These are phyloP conservation scores for Melanophora roralis DNA, from an alignment of 2,888 invertebrate genomes.

Conservation along the genomic window DNA sequence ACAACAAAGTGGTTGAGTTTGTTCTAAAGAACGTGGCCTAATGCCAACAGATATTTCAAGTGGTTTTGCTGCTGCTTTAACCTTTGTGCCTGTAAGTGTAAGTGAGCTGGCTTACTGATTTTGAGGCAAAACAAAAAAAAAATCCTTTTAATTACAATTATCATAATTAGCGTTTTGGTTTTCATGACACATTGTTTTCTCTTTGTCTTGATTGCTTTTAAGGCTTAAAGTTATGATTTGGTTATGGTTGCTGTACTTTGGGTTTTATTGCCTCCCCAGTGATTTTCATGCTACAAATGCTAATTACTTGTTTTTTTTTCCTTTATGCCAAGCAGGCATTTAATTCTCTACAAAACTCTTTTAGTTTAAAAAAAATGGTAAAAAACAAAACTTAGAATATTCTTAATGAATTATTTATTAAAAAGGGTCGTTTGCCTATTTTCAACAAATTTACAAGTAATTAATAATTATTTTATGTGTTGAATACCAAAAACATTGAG, in stretches of 20 bases:
- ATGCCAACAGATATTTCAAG: not conserved
- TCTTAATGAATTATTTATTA: not conserved
- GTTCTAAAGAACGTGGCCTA: not conserved
- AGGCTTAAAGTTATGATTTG: slow-evolving; percentile 6
- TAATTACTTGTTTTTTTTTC: slow-evolving; percentile 68
- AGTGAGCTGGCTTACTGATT: not conserved
- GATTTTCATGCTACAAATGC: slow-evolving; percentile 63
- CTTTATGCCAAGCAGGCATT: slow-evolving; percentile 71
- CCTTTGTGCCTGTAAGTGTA: slow-evolving; percentile 6
- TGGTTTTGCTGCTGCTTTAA: slow-evolving; percentile 9
- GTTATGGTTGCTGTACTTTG: not conserved
- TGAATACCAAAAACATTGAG: not conserved
- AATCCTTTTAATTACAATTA: slow-evolving; percentile 53
- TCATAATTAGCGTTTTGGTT: slow-evolving; percentile 55
- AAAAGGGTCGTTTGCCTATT: not conserved
- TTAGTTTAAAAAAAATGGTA: not conserved
- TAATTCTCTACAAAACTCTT: slow-evolving; percentile 25
- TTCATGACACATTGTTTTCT: slow-evolving; percentile 27
- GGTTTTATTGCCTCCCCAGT: not conserved
- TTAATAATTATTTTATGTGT: slow-evolving; percentile 11
- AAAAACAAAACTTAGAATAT: not conserved
- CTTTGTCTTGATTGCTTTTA: not conserved
- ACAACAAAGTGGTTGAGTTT: slow-evolving; percentile 5
- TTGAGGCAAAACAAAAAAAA: too few species aligned
- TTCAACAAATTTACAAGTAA: slow-evolving; percentile 28